These are phyloP conservation scores for Lasius platythorax DNA, from an alignment of 2,888 invertebrate species.

Conservation along the genomic window DNA sequence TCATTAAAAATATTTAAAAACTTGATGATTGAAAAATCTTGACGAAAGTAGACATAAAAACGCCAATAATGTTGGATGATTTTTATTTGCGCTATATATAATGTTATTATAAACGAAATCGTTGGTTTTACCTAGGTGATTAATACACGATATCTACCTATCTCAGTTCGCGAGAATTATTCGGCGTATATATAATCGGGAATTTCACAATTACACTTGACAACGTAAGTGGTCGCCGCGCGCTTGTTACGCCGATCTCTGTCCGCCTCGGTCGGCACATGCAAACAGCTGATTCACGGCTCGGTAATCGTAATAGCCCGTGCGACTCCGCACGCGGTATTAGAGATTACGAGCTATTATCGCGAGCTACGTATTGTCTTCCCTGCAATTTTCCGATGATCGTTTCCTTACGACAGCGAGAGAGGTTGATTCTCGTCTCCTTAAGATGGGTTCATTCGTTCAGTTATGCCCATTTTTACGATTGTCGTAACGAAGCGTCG, in stretches of 20 bases:
- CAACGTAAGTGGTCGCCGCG: constrained; percentile 35
- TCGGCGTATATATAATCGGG: constrained; percentile 25
- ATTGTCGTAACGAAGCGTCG: neutral
- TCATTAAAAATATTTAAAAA: neutral
- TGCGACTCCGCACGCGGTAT: constrained; percentile 21
- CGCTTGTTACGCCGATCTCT: constrained; percentile 42
- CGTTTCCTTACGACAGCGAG: neutral
- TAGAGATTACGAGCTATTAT: constrained; percentile 49
- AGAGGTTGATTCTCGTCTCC: neutral
- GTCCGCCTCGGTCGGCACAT: constrained; percentile 27
- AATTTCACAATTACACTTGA: constrained; percentile 44
- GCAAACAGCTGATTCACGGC: constrained; percentile 51
- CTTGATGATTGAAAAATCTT: neutral
- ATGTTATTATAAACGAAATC: neutral
- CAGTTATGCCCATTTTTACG: neutral
- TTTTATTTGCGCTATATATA: neutral
- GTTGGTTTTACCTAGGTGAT: constrained; percentile 18
- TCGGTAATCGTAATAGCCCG: constrained; percentile 48
- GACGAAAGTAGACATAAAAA: neutral
- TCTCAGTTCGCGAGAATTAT: constrained; percentile 31
- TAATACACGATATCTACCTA: constrained; percentile 11
- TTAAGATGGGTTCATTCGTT: neutral
- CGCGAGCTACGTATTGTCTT: constrained; percentile 15
- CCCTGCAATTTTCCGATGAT: constrained; percentile 21
- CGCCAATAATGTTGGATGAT: neutral